Base-by-base conservation (phyloP, 2,113 vertebrate genomes). In the Merops nubicus region DNA sequence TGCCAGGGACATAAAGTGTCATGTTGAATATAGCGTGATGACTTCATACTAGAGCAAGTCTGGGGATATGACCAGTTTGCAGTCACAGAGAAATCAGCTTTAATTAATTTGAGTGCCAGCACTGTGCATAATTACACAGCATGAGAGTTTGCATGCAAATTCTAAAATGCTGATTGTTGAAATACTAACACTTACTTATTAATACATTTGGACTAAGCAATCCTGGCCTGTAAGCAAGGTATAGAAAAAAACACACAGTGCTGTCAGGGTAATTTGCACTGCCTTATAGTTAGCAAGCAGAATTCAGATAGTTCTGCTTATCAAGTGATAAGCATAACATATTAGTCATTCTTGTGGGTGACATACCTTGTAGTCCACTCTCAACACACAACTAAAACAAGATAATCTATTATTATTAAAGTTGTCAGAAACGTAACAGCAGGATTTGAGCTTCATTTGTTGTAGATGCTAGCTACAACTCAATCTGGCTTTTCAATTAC, bases 41-140 rank as follows among this genome's bases (percentile, higher is more conserved):
- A 99, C 98, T 99, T 98, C 98, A 99, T 98, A 98, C 96, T 92
- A 98, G 94, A 97, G 95, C 96, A 97, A 98, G 97, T 94, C 97
- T 94, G 96, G 97, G 96, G 98, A 98, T 98, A 93, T 96, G 98
- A 99, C 98, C 98, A 97, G 97, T 98, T 98, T 98, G 94, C 97
- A 98, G 98, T 98, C 97, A 97, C 97, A 96, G 96, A 98, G 97
- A 98, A 98, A 98, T 98, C 98, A 97, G 83, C 98, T 98, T 98
- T 98, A 98, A 98, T 99, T 99, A 99, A 99, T 99, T 99, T 98
- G 98, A 99, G 98, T 99, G 98, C 98, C 98, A 98, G 98, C 97
- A 97, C 98, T 98, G 98, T 97, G 97, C 98, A 97, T 99, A 99
- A 99, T 99, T 98, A 99, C 98, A 98, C 98, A 96, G 97, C 98